Evolutionary conservation across 2,113 vertebrate genomes (phyloP), one percentile per base, ranked within the genome.

Genomic region (Orthonyx spaldingii): DNA sequence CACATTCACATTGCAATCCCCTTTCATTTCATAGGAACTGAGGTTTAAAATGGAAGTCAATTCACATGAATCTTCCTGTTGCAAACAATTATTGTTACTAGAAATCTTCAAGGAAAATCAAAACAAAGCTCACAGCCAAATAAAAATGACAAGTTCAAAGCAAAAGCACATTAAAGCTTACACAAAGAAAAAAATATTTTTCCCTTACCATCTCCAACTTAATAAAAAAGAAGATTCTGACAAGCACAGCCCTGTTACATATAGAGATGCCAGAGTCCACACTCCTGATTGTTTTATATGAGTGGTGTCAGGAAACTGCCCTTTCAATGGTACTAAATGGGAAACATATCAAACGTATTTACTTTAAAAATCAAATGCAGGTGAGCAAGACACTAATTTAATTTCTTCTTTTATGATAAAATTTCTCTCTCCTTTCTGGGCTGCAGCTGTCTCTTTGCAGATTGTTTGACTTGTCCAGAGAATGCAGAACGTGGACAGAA

Each of bases 21-120:
- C 59, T 56, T 91, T 93, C 90, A 87, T 78, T 94, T 88, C 87
- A 95, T 15, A 49, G 64, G 84, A 95, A 74, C 30, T 95, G 90
- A 94, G 86, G 83, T 90, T 83, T 93, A 96, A 97, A 90, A 92
- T 93, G 90, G 94, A 72, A 92, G 94, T 91, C 89, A 86, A 88
- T 83, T 92, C 93, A 91, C 93, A 93, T 87, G 96, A 96, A 97
- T 92, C 87, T 97, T 97, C 78, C 90, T 76, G 95, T 74, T 94
- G 70, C 79, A 94, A 97, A 92, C 70, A 96, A 83, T 93, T 95
- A 86, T 61, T 92, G 80, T 80, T 90, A 93, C 61, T 35, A 96
- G 92, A 87, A 93, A 96, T 95, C 94, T 93, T 88, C 75, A 76
- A 80, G 84, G 68, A 85, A 97, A 96, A 96, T 94, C 89, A 97